These are phyloP conservation scores for Napeogenes sylphis DNA, from an alignment of 2,888 invertebrate genomes.

Conservation along the genomic window DNA sequence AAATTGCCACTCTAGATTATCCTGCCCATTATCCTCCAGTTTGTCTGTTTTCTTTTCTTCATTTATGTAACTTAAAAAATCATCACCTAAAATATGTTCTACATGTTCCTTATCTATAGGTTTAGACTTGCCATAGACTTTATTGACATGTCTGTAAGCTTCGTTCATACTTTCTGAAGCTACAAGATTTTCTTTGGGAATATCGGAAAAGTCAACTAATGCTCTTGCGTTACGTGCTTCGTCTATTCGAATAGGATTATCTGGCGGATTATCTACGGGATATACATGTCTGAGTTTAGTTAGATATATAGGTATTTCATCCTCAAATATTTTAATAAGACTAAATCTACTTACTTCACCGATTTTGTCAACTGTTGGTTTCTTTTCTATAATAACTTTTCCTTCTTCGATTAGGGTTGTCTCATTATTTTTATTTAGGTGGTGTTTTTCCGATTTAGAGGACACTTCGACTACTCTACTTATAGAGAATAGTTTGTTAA, in stretches of 20 bases:
- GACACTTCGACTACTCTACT: constrained; percentile 83
- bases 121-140: constrained; percentile 38
- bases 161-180: constrained; percentile 74
- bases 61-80: constrained; percentile 62
- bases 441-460: constrained; percentile 79
- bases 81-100: constrained; percentile 52
- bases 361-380: constrained; percentile 80
- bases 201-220: constrained; percentile 56
- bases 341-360: constrained; percentile 84
- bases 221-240: constrained; percentile 73
- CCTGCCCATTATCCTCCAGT: constrained; percentile 40
- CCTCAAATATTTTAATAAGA: constrained; percentile 82
- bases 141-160: constrained; percentile 64
- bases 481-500: constrained; percentile 81
- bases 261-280: constrained; percentile 70
- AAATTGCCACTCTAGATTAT: constrained; percentile 61
- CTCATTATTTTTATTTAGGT: constrained; percentile 75
- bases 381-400: constrained; percentile 75
- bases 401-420: constrained; percentile 74
- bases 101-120: constrained; percentile 40
- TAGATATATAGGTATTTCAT: constrained; percentile 73
- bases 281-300: constrained; percentile 70
- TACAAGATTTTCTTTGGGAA: constrained; percentile 65
- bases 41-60: constrained; percentile 57
- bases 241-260: constrained; percentile 70